Base-by-base conservation (phyloP, 1,140 invertebrate genomes). In the Colletes latitarsis region DNA sequence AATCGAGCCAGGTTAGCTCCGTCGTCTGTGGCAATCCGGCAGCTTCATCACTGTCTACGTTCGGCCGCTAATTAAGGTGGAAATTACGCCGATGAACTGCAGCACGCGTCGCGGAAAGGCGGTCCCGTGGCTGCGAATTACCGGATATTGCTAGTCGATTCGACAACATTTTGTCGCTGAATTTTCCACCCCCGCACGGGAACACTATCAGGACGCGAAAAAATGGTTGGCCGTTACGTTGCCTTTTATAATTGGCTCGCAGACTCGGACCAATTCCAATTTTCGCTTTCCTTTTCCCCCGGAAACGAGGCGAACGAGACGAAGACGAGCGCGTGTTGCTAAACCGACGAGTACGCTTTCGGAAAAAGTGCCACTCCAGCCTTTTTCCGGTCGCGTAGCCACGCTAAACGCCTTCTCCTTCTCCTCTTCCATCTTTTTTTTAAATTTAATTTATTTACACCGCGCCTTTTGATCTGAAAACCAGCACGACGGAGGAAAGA, bases 11-110 rank as follows among this genome's bases (percentile, higher is more conserved):
- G n/a, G 83, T 86, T 86, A 84, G 79, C 82, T 86, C 81, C 78
- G 66, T 88, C 87, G 81, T 85, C 82, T 79, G 55, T 58, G 78
- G 63, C 77, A 68, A 86, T 81, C 75, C 77, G 68, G 15, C 21
- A 63, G 66, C 53, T 15, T 68, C 41, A 43, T 17, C 17, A 5
- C 57, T 46, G 52, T 64, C 49, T n/a, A 12, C 58, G 64, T 49
- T 49, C 52, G 39, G 5, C 62, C 46, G 81, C 74, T 89, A 90
- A 90, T 90, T 75, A 70, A 88, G 83, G 69, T 89, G 87, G 87
- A 89, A 90, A 90, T 90, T 88, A 89, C 87, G 78, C 52, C 64
- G 81, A 70, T 60, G 68, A 82, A 74, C 74, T 83, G 70, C 49
- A 63, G 49, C 63, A 12, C 77, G 49, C 19, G 75, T 53, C n/a